Conservation (phyloP, 2,888 invertebrate genomes). For the Sabellastarte sp. region DNA sequence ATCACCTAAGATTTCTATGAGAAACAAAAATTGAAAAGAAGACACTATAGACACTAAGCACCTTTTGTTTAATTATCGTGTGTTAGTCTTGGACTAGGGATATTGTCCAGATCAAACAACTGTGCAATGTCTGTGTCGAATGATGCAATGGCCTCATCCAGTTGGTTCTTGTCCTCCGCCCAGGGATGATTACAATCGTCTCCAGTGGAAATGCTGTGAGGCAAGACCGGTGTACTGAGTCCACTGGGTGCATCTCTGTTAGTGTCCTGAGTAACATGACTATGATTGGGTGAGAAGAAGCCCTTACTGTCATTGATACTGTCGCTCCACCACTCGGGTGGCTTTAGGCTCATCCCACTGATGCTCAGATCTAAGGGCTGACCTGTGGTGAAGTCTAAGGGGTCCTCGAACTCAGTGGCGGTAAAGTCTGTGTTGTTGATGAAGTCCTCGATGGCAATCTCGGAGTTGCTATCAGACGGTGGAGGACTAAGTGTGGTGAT, state of each 20-base stretch:
- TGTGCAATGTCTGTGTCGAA: slow-evolving; percentile 47
- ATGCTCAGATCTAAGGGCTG: slow-evolving; percentile 53
- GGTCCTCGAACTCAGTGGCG: slow-evolving; percentile 26
- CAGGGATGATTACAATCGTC: slow-evolving; percentile 33
- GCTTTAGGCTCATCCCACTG: slow-evolving; percentile 51
- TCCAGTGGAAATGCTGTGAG: background rate
- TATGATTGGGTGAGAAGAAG: background rate
- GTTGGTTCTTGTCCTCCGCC: slow-evolving; percentile 36
- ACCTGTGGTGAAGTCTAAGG: slow-evolving; percentile 36
- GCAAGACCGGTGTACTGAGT: slow-evolving; percentile 17
- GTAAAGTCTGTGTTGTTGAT: slow-evolving; percentile 36
- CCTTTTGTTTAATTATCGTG: too few species aligned
- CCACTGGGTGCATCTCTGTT: too few species aligned
- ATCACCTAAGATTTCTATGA: too few species aligned
- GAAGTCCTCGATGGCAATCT: slow-evolving; percentile 51
- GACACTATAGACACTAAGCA: too few species aligned
- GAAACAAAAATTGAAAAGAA: too few species aligned
- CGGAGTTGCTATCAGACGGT: slow-evolving; percentile 49
- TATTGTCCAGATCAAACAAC: slow-evolving; percentile 43
- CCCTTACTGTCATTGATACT: slow-evolving; percentile 13
- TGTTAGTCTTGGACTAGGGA: background rate
- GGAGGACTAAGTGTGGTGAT: slow-evolving; percentile 50
- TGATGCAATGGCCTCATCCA: slow-evolving; percentile 43
- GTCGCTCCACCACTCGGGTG: slow-evolving; percentile 58
- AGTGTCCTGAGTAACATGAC: too few species aligned